Base-by-base conservation (phyloP, 2,113 vertebrate genomes). In the Rhegmatorhina hoffmannsi region DNA sequence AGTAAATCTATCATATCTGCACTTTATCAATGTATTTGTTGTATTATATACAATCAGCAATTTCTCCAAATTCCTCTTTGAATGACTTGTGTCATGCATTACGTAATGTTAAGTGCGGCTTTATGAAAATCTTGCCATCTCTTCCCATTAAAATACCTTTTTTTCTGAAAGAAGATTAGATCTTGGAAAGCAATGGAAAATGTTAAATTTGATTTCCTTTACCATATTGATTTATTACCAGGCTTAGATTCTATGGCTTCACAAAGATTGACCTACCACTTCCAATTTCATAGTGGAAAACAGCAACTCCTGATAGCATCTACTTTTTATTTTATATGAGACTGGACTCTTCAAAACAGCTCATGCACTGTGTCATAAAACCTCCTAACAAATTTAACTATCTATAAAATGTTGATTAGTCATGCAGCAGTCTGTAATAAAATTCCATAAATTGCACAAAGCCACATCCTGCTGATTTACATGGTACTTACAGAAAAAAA, bases 321-420 rank as follows among this genome's bases (percentile, higher is more conserved):
- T 67, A 90, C 8, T 46, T 92, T 66, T 55, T 67, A 80, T 81
- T 95, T 92, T 38, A 74, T 34, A 70, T 43, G 53, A 90, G 38
- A 82, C 25, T 56, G 59, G 87, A 85, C 85, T 80, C 83, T 55
- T 60, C 64, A 60, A 84, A 92, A n/a, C 38, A 77, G 60, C 38
- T 73, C 43, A 80, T 86, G 53, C 10, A 25, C 47, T 31, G 20
- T 59, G 20, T 31, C 89, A 90, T 91, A 80, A 87, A 94, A 77
- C 44, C 68, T 89, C 75, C 60, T 55, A 77, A 75, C 84, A 95
- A 93, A 78, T 90, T 59, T 92, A 62, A 78, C 47, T 67, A 10
- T 47, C 68, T 90, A 87, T 92, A 77, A 93, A 97, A 74, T 23
- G 17, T 38, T 95, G 89, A 95, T 91, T 84, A 81, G 74, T 73